phyloP scores from a whole-genome alignment of 2,113 vertebrate species.

The Otis tarda region DNA sequence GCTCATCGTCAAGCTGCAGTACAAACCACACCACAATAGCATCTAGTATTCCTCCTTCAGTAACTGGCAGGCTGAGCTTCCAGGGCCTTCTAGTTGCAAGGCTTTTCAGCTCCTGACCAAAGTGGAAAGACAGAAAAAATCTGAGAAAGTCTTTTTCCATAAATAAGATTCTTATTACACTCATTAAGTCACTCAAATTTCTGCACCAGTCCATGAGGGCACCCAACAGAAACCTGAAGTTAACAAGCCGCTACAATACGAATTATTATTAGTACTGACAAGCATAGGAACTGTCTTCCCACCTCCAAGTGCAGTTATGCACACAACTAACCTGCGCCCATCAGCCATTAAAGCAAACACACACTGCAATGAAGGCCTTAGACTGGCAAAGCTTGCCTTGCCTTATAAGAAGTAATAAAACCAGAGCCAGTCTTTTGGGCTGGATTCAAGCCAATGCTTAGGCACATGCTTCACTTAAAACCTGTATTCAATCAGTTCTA shows the following conservation, averaged over 20 bases:
- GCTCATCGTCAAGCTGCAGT: constrained; percentile 91
- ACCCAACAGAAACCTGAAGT: neutral
- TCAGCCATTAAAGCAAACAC: neutral
- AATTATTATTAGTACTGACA: neutral
- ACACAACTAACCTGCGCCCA: neutral
- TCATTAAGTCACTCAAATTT: neutral
- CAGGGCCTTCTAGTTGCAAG: constrained; percentile 80
- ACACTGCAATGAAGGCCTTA: neutral
- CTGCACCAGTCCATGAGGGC: neutral
- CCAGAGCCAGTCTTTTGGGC: neutral
- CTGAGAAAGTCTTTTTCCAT: neutral
- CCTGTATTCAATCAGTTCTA: neutral
- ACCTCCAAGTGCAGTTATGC: neutral
- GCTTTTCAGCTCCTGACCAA: constrained; percentile 87
- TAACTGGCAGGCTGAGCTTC: constrained; percentile 76
- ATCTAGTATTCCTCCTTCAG: constrained; percentile 83
- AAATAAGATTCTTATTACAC: neutral
- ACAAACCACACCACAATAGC: constrained; percentile 95
- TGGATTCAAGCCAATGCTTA: neutral
- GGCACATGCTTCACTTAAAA: neutral
- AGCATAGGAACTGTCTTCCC: neutral
- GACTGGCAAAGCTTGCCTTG: neutral
- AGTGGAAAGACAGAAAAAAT: neutral
- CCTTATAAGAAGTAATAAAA: neutral
- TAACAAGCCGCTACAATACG: neutral